phyloP scores from a whole-genome alignment of 2,797 vertebrate genomes.

The Syngnathus acus region DNA sequence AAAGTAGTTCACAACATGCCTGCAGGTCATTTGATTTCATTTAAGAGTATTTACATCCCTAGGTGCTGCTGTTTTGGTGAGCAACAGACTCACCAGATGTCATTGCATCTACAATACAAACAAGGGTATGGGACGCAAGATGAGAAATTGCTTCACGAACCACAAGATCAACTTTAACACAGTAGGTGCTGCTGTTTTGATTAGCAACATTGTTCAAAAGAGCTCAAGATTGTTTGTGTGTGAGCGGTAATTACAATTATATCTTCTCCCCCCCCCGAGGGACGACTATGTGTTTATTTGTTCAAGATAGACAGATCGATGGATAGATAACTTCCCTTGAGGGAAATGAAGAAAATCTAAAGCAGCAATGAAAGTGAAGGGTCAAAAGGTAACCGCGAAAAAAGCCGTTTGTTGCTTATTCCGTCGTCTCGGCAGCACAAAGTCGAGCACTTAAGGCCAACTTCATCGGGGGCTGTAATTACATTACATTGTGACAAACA shows the following conservation, averaged over 20 bases:
- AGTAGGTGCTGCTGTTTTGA: background rate
- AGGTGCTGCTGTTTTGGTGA: background rate
- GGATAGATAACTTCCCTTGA: background rate
- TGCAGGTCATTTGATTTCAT: background rate
- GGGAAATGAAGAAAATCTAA: background rate
- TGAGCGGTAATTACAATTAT: background rate
- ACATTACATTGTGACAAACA: slow-evolving; percentile 70
- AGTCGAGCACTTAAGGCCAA: slow-evolving; percentile 71
- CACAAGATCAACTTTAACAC: background rate
- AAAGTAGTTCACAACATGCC: background rate
- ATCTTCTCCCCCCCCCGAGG: background rate
- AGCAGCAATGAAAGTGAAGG: background rate
- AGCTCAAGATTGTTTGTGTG: background rate
- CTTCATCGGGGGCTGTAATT: slow-evolving; percentile 69
- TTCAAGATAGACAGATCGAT: slow-evolving; percentile 3
- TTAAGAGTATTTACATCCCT: background rate
- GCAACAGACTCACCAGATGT: background rate
- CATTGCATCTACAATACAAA: too few species aligned
- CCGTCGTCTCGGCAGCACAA: slow-evolving; percentile 51
- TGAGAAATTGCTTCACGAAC: background rate
- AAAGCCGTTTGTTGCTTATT: slow-evolving; percentile 47
- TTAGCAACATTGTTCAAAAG: background rate
- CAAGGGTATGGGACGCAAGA: too few species aligned
- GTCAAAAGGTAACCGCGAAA: slow-evolving; percentile 16
- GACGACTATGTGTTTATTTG: background rate